Base-by-base conservation (phyloP, 2,888 invertebrate species). In the Amiota communis region DNA sequence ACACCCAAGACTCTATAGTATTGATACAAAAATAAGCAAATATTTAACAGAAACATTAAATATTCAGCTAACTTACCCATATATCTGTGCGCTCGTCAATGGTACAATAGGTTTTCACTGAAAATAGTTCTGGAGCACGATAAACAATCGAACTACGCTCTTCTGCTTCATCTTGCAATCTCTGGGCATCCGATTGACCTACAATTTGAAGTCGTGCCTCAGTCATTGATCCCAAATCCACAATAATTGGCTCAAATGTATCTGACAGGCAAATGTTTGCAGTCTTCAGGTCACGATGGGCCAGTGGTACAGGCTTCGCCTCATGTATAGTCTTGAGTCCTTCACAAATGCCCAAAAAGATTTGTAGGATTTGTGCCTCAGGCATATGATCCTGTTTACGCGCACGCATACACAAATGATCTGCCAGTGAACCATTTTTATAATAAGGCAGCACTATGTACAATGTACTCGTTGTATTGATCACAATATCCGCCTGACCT, bases 81-180 rank as follows among this genome's bases (percentile, higher is more conserved):
- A 97, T 94, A 90, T 97, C 97, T 51, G 95, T 95, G 78, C 95
- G 90, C 88, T 96, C 95, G 87, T 96, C 96, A 72, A 97, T 92
- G 81, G 93, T 93, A 82, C 94, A 93, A 83, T 95, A 94, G 74
- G 94, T 93, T 89, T 96, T 95, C 11, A 97, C 95, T 80, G 94
- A 94, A 86, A 97, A 97, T 69, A 97, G 90, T 88, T 97, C 97
- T 0, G 97, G 97, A 1, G 97, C 95, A 80, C 96, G 91, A 86
- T 96, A 97, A 3, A 96, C 93, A 94, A 97, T 96, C 36, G 96
- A 95, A 88, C 95, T 96, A 75, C 94, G 91, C 89, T 97, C 96
- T 68, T 95, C 95, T 1, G 96, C 96, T 70, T 93, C 90, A 86
- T 97, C 97, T 89, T 96, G 93, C 61, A 95, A 88, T 47, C 91